Base-by-base conservation (phyloP, 2,888 invertebrate species). In the Cephalotes varians region DNA sequence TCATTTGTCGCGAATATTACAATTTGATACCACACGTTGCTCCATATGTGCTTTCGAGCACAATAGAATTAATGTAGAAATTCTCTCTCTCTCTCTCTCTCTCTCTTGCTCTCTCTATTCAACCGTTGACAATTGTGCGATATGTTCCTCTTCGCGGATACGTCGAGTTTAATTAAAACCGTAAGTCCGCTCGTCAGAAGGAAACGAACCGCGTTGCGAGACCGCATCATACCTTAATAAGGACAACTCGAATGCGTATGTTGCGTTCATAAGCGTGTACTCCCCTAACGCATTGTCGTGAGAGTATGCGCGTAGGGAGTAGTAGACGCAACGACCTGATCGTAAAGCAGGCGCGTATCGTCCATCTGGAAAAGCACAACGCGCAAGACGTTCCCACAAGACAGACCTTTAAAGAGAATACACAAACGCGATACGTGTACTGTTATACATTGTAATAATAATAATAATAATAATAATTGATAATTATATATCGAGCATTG, bases 321-420 rank as follows among this genome's bases (percentile, higher is more conserved):
- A 40, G 40, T 44, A 76, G 62, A 81, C 54, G 28, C 56, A 54
- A 76, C 73, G 40, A 81, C 81, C n/a, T n/a, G 44, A n/a, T n/a
- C n/a, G 51, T 54, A 54, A 64, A 64, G 60, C 64, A 47, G 44
- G 49, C 64, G 49, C 76, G 49, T 81, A 82, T 82, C 81, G 81
- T 82, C 25, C 56, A 82, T 82, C 81, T 77, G 56, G 37, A 77
- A 51, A 67, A 77, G 58, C 34, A 9, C 31, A 28, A 58, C 44
- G 49, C 44, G 56, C 15, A 49, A 76, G 56, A 65, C 82, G 82
- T 82, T 82, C 82, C 77, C 82, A 82, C 82, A 82, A 56, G 77
- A 72, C 67, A 58, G 56, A 28, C 40, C 31, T 58, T n/a, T 44
- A 21, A 58, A n/a, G 58, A 54, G 65, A 67, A 65, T 49, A n/a